Conservation (phyloP, 2,113 vertebrate genomes). For the Nibea coibor region DNA sequence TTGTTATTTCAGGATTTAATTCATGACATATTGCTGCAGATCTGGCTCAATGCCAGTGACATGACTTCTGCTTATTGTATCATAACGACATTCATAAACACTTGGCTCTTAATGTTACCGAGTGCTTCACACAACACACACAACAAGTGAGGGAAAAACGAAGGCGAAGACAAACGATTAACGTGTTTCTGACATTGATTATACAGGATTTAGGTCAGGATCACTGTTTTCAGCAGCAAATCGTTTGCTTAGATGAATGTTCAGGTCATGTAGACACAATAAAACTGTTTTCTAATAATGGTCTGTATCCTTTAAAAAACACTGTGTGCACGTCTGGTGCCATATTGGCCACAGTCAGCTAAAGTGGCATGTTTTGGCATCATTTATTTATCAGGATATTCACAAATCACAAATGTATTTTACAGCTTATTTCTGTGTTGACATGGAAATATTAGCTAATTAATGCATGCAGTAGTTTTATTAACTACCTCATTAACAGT, state of each 20-base stretch:
- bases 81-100: neutral
- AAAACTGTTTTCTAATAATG: neutral
- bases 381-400: neutral
- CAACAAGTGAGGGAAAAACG: neutral
- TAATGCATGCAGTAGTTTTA: neutral
- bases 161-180: neutral
- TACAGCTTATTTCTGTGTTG: neutral
- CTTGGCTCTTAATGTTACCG: neutral
- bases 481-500: neutral
- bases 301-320: neutral
- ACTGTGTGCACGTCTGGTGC: neutral
- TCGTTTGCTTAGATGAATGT: neutral
- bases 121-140: neutral
- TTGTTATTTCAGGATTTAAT: neutral
- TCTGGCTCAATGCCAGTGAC: neutral
- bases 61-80: neutral
- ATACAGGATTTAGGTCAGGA: neutral
- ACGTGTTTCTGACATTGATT: neutral
- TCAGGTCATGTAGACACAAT: neutral
- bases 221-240: neutral
- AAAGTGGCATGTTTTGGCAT: neutral
- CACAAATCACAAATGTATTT: neutral
- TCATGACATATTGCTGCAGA: neutral
- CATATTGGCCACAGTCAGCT: neutral
- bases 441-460: slow-evolving; percentile 11